Percentiles rank a stretch among this genome's conserved stretches.
phyloP scores from a whole-genome alignment of 2,888 invertebrate genomes.

The Pocota personata region DNA sequence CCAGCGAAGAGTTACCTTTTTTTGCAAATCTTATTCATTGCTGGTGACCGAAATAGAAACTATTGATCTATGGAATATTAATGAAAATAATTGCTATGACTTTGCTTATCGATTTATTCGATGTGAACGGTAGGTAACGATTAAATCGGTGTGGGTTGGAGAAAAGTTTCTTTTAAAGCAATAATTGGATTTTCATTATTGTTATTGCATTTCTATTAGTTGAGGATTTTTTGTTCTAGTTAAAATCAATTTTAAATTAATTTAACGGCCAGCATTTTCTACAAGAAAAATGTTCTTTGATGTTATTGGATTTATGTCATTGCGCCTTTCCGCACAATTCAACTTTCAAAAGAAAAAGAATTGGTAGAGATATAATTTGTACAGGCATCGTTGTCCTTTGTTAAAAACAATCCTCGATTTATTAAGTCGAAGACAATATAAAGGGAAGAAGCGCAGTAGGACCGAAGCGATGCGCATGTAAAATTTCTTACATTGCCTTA shows the following conservation, averaged over 20 bases:
- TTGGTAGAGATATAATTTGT: no score
- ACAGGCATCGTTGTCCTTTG: no score
- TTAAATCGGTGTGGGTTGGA: background rate
- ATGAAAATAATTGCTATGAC: background rate
- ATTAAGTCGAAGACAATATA: no score
- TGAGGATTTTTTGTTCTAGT: background rate
- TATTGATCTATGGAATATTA: slow-evolving; percentile 23
- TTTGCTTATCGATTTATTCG: background rate
- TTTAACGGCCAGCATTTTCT: background rate
- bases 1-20: background rate
- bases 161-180: background rate
- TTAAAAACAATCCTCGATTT: no score
- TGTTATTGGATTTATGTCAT: background rate
- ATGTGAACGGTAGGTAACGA: background rate
- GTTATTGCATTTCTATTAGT: background rate
- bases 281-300: background rate
- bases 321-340: no score
- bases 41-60: slow-evolving; percentile 23
- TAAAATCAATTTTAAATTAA: background rate
- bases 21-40: background rate
- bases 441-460: no score
- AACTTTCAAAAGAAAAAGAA: no score
- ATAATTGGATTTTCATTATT: background rate
- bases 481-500: no score
- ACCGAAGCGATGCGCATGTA: no score